phyloP scores from a whole-genome alignment of 2,888 invertebrate genomes.

The Xanthorhoe designata region DNA sequence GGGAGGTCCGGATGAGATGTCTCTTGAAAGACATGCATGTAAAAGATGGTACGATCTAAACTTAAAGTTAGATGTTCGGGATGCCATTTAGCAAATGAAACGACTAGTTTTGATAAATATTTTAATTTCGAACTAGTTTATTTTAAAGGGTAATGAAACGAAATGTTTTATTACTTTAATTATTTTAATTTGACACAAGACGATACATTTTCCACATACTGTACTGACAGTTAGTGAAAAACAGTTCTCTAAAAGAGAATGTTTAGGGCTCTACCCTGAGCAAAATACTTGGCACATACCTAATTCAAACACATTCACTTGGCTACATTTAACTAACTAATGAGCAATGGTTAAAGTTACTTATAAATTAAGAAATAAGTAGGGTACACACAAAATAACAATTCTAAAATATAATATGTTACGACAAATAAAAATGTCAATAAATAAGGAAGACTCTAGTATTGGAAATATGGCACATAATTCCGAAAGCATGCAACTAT shows the following conservation, averaged over 20 bases:
- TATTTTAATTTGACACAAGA: constrained; percentile 27
- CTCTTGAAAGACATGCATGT: constrained; percentile 5
- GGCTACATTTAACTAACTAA: constrained; percentile 23
- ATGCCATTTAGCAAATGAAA: constrained; percentile 10
- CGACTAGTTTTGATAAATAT: background rate
- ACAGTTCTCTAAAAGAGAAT: constrained; percentile 45
- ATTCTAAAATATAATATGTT: constrained; percentile 14
- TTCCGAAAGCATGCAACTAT: background rate
- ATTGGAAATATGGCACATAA: constrained; percentile 20
- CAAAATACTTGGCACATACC: constrained; percentile 54
- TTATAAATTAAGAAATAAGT: background rate
- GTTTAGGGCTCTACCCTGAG: constrained; percentile 44
- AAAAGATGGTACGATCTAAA: background rate
- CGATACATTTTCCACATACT: constrained; percentile 9
- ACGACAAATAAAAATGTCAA: constrained; percentile 13
- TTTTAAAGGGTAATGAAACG: constrained; percentile 9
- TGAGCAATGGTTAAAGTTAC: constrained; percentile 26
- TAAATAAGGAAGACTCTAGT: constrained; percentile 25
- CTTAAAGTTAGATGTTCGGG: background rate
- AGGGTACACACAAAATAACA: constrained; percentile 26
- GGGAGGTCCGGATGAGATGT: constrained; percentile 19
- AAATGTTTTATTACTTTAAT: constrained; percentile 25
- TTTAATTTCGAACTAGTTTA: constrained; percentile 11
- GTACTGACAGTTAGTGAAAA: constrained; percentile 8
- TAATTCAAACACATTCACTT: constrained; percentile 25